A percentile compares a stretch with the other conserved stretches of the same genome.
Conservation (phyloP, 2,888 invertebrate genomes). For the Apotomis turbidana region DNA sequence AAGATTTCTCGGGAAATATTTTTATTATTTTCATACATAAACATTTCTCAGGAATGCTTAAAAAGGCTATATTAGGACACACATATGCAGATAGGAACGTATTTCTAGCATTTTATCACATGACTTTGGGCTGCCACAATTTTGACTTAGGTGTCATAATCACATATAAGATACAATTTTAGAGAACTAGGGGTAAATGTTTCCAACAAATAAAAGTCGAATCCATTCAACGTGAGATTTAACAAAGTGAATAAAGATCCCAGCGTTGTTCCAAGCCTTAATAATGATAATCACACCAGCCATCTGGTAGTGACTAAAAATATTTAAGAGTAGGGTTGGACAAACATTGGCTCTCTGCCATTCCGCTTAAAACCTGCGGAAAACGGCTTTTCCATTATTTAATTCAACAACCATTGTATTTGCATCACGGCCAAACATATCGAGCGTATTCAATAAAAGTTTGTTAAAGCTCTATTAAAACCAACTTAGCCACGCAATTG, state of each 20-base stretch:
- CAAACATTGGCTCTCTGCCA: constrained; percentile 72
- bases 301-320: constrained; percentile 48
- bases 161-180: no score
- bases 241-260: constrained; percentile 14
- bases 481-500: constrained; percentile 26
- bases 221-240: not conserved
- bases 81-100: no score
- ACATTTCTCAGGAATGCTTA: no score
- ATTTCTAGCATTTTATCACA: no score
- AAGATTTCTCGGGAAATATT: no score
- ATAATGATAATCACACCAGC: constrained; percentile 38
- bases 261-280: constrained; percentile 11
- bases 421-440: constrained; percentile 73
- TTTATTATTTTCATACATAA: no score
- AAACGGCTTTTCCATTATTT: constrained; percentile 76
- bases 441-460: constrained; percentile 57
- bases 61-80: no score
- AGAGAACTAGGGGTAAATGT: not conserved
- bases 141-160: no score
- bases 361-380: constrained; percentile 72
- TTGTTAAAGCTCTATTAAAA: constrained; percentile 46
- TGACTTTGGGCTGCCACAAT: no score
- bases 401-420: constrained; percentile 77
- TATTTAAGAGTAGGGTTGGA: constrained; percentile 52
- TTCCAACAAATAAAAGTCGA: not conserved